phyloP scores from a whole-genome alignment of 2,797 vertebrate species.

The Oophaga sylvatica region DNA sequence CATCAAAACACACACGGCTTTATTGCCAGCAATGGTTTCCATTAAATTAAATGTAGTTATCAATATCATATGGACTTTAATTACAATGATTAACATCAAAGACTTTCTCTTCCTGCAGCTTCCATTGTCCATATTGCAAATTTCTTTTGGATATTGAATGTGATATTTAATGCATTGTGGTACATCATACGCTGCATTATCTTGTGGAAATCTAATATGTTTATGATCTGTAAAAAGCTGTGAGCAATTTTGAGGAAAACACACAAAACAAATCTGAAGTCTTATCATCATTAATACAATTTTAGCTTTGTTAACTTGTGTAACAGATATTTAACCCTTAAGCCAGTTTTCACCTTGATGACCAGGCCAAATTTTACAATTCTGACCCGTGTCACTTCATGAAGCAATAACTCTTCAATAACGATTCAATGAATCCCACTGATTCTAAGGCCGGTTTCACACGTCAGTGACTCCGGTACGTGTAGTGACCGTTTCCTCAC shows the following conservation, averaged over 20 bases:
- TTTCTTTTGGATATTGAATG: constrained; percentile 4
- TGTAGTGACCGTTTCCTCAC: too few species aligned
- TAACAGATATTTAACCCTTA: neutral
- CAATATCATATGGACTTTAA: constrained; percentile 52
- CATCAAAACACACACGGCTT: constrained; percentile 38
- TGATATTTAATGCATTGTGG: neutral
- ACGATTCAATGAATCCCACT: too few species aligned
- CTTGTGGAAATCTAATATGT: neutral
- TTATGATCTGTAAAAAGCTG: neutral
- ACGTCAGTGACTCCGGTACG: too few species aligned
- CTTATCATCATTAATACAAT: neutral
- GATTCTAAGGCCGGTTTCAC: too few species aligned
- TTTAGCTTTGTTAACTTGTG: neutral
- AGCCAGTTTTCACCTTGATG: too few species aligned
- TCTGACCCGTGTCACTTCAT: too few species aligned
- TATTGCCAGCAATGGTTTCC: constrained; percentile 22
- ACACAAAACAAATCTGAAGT: neutral
- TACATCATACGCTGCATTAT: constrained; percentile 3
- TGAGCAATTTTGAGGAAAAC: neutral
- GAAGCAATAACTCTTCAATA: too few species aligned
- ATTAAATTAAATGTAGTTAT: constrained; percentile 46
- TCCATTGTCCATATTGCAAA: neutral
- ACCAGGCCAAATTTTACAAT: too few species aligned
- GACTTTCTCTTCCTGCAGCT: constrained; percentile 13
- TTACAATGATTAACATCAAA: constrained; percentile 47